Conservation (phyloP, 2,797 vertebrate species). For the Microchirus variegatus region DNA sequence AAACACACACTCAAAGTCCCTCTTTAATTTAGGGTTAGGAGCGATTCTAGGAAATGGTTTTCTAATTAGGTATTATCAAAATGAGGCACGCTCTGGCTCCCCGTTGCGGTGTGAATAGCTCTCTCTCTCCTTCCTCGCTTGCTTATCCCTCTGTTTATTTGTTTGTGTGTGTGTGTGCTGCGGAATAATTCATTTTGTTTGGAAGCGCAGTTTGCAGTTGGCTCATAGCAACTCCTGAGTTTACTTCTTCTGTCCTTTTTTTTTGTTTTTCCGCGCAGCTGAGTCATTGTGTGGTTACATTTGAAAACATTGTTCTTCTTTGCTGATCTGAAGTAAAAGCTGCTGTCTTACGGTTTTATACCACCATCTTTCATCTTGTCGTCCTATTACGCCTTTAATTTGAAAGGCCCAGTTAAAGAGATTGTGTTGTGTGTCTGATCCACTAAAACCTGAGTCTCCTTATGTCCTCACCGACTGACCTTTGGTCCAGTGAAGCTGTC, state of each 20-base stretch:
- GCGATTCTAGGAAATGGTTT: neutral
- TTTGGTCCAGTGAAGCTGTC: neutral
- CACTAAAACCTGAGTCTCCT: neutral
- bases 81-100: conserved; percentile 1
- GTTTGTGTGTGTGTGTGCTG: conserved; percentile 3
- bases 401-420: no score
- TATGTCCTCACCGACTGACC: neutral
- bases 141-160: no score
- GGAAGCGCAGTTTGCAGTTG: conserved; percentile 20
- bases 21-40: conserved; percentile 8
- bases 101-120: conserved; percentile 11
- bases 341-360: no score
- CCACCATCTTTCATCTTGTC: no score
- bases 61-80: conserved; percentile 1
- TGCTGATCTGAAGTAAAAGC: no score
- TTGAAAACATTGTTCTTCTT: neutral
- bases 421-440: neutral
- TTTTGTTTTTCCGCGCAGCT: conserved; percentile 1
- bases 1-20: neutral
- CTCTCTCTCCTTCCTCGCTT: neutral
- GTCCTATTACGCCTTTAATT: no score
- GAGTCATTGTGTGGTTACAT: neutral
- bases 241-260: conserved; percentile 1
- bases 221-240: conserved; percentile 21
- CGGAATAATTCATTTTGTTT: conserved; percentile 48